Conservation (phyloP, 2,888 invertebrate species). For the Coenonympha arcania region DNA sequence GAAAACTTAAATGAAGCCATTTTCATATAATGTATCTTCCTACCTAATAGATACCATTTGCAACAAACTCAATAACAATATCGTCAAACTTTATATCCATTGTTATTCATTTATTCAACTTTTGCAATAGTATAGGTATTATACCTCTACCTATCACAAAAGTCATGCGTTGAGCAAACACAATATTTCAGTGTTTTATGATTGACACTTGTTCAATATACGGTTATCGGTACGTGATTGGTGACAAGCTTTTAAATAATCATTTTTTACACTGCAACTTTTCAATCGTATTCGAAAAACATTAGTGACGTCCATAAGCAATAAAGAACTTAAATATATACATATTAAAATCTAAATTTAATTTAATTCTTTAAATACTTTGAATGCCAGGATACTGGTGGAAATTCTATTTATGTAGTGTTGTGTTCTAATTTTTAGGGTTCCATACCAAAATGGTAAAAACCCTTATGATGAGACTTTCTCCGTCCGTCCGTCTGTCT, state of each 20-base stretch:
- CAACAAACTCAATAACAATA: background rate
- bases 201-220: background rate
- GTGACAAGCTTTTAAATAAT: background rate
- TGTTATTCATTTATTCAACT: constrained; percentile 1
- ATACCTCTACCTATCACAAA: background rate
- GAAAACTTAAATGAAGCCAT: constrained; percentile 9
- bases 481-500: too few species aligned
- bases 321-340: too few species aligned
- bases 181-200: background rate
- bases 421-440: too few species aligned
- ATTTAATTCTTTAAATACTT: too few species aligned
- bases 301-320: too few species aligned
- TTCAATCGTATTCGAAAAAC: background rate
- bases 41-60: background rate
- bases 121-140: background rate
- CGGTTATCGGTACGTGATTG: background rate
- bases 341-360: too few species aligned
- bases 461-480: too few species aligned
- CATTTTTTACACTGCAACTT: background rate
- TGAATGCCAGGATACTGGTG: too few species aligned
- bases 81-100: background rate
- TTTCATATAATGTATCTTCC: constrained; percentile 5
- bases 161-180: background rate
- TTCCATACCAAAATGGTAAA: too few species aligned
- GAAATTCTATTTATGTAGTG: too few species aligned